Percentiles rank a stretch among this genome's conserved stretches.
phyloP scores from a whole-genome alignment of 2,888 invertebrate species.

The Ophonus ardosiacus region DNA sequence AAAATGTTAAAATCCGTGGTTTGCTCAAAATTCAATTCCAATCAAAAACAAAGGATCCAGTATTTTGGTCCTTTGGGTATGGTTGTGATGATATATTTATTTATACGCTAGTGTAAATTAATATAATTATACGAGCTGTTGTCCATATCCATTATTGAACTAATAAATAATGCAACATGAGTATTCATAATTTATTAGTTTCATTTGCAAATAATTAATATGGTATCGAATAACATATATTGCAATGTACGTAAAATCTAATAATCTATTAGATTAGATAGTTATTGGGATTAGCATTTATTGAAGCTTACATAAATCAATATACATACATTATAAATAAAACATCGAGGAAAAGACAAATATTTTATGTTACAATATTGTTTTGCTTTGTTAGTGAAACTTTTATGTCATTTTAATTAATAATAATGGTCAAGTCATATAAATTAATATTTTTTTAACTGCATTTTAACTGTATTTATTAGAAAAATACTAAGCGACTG shows the following conservation, averaged over 20 bases:
- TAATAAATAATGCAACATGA: neutral
- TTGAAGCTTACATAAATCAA: neutral
- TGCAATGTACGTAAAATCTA: neutral
- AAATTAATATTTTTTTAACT: no score
- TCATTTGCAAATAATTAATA: constrained; percentile 8
- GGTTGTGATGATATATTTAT: neutral
- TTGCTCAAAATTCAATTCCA: no score
- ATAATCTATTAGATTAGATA: neutral
- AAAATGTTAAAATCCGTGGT: no score
- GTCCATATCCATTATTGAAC: neutral
- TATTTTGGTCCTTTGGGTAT: neutral
- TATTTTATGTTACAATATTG: no score
- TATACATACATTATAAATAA: neutral
- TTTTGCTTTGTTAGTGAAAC: no score
- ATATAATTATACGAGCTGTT: neutral
- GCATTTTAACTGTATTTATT: no score
- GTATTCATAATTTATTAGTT: constrained; percentile 11
- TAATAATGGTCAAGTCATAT: no score
- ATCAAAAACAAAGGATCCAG: no score
- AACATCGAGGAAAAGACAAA: neutral
- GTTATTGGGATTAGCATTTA: neutral
- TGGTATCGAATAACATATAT: neutral
- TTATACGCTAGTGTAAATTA: neutral
- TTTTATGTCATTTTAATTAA: no score
- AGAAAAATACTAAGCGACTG: no score